phyloP scores from a whole-genome alignment of 2,113 vertebrate species.

The Scytalopus superciliaris region DNA sequence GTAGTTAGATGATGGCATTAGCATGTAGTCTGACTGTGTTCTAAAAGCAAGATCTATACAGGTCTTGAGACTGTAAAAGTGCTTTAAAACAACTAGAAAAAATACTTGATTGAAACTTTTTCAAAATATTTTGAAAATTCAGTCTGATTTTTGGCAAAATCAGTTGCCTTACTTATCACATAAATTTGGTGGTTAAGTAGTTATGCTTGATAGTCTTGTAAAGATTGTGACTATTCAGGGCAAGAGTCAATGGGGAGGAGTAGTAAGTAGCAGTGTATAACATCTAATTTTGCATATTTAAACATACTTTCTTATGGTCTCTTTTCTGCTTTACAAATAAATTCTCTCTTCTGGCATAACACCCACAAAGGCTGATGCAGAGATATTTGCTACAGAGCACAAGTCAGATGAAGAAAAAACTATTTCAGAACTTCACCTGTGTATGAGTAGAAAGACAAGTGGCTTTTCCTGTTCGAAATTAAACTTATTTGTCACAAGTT shows the following conservation, averaged over 20 bases:
- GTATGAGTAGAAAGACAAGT: not conserved
- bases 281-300: not conserved
- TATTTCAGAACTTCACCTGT: conserved; percentile 1
- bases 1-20: not conserved
- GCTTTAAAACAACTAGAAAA: not conserved
- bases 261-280: not conserved
- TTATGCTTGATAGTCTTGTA: not conserved
- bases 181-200: not conserved
- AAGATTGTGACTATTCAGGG: not conserved
- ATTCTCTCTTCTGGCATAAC: not conserved
- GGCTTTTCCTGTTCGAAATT: not conserved
- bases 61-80: not conserved
- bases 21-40: not conserved
- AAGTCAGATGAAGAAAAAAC: not conserved
- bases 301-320: not conserved
- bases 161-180: not conserved
- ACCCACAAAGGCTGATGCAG: not conserved
- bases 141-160: not conserved
- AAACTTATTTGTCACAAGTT: not conserved
- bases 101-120: not conserved
- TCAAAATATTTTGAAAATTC: conserved; percentile 13
- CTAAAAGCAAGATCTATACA: not conserved
- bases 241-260: not conserved
- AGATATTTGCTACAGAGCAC: not conserved
- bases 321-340: not conserved